These are phyloP conservation scores for Fragum fragum DNA, from an alignment of 2,888 invertebrate genomes.

Conservation along the genomic window DNA sequence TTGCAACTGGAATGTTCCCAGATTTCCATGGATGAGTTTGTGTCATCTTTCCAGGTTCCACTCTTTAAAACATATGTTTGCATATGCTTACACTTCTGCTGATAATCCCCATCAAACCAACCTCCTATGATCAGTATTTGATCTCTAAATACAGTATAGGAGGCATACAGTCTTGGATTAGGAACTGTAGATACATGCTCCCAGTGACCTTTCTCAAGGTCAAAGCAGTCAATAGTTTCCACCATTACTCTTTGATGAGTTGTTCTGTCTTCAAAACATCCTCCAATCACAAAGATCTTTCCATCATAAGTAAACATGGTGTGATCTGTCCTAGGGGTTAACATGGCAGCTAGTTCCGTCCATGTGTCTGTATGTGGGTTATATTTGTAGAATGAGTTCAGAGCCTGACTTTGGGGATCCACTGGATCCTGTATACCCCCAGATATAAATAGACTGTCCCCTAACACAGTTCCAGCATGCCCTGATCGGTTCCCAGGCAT, in stretches of 20 bases:
- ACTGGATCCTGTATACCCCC: conserved; percentile 88
- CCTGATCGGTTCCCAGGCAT: conserved; percentile 80
- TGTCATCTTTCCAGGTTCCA: conserved; percentile 90
- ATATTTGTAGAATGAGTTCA: conserved; percentile 86
- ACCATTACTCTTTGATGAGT: conserved; percentile 89
- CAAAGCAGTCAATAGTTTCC: conserved; percentile 90
- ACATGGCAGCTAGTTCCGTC: conserved; percentile 73
- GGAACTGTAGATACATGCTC: conserved; percentile 89
- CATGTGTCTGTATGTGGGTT: conserved; percentile 74
- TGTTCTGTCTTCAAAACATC: conserved; percentile 87
- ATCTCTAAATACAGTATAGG: conserved; percentile 89
- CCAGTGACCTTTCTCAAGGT: conserved; percentile 89
- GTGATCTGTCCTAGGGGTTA: conserved; percentile 81
- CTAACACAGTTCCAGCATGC: conserved; percentile 80
- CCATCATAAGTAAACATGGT: conserved; percentile 76
- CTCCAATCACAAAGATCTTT: conserved; percentile 80
- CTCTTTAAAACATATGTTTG: conserved; percentile 90
- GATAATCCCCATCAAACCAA: conserved; percentile 90
- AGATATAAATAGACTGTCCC: conserved; percentile 87
- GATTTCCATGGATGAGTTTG: conserved; percentile 90
- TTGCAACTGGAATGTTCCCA: conserved; percentile 92
- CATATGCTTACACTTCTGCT: conserved; percentile 90
- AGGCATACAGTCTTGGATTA: conserved; percentile 91
- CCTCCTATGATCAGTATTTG: conserved; percentile 92
- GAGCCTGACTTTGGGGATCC: conserved; percentile 86